These are phyloP conservation scores for Cichladusa arquata DNA, from an alignment of 2,113 vertebrate species.

Conservation along the genomic window DNA sequence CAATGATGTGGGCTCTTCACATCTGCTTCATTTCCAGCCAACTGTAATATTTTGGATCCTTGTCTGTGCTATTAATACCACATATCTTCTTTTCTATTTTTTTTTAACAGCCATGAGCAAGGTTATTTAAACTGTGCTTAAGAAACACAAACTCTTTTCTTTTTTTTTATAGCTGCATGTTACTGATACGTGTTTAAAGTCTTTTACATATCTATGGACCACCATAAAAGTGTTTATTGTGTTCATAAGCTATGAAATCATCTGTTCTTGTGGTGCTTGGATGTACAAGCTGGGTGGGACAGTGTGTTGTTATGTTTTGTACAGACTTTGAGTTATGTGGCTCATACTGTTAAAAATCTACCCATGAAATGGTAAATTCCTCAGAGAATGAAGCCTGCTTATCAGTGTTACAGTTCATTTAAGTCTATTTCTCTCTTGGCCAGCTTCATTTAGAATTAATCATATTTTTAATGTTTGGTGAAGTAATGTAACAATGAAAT, in stretches of 20 bases:
- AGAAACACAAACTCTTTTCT: background rate
- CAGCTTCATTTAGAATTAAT: background rate
- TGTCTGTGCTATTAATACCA: background rate
- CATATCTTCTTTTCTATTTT: background rate
- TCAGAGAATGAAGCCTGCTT: background rate
- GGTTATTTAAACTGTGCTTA: background rate
- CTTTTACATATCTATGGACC: background rate
- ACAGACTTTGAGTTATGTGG: background rate
- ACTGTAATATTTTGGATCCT: background rate
- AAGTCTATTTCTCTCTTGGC: background rate
- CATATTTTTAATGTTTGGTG: background rate
- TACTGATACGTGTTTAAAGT: background rate
- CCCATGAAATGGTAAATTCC: background rate
- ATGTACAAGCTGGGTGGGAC: background rate
- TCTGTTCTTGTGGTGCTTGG: background rate
- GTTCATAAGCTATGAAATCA: background rate
- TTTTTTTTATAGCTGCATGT: background rate
- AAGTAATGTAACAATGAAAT: background rate
- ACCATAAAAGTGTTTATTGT: background rate
- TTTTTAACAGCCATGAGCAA: background rate
- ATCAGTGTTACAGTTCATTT: background rate
- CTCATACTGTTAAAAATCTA: background rate
- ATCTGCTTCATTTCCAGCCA: background rate
- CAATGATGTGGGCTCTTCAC: background rate
- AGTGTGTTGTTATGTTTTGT: background rate